Base-by-base conservation (phyloP, 2,888 invertebrate species). In the Bugulina stolonifera region DNA sequence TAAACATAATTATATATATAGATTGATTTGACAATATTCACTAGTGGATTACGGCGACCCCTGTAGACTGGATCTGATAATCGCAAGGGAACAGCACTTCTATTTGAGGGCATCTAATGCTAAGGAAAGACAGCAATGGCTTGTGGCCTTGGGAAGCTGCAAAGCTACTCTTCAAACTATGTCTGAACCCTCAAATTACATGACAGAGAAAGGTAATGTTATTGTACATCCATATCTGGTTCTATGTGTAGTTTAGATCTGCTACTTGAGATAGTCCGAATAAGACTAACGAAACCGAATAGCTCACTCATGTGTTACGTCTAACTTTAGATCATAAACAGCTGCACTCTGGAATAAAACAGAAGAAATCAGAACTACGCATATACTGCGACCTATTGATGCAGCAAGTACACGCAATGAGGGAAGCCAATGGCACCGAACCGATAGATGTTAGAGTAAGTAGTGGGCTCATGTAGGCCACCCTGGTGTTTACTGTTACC, bases 71-170 rank as follows among this genome's bases (percentile, higher is more conserved):
- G 92, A 92, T 84, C 85, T 92, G 75, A 90, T 91, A 32, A 91
- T 92, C 81, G 91, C 91, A 70, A 90, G 91, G 2, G 92, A 92
- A 81, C 91, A 91, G 79, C 91, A 91, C 80, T 90, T 91, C 87
- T 92, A 91, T 81, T 85, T 92, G 73, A 87, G 89, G 80, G 91
- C 92, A 69, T 89, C 91, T 2, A 90, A 90, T 23, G 89, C 91
- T 32, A 90, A 90, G 79, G 91, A 92, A 79, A 84, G 92, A 71
- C 92, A 92, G 80, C 89, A 89, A 78, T 92, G 92, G 92, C 86
- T 92, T 32, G 91, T 92, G 27, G 91, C 91, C 52, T 84, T 92
- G 71, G 92, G 92, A 23, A 90, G 89, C 84, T 89, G 91, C 57
- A 92, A 92, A 85, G 91, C 91, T 55, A 89, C 89, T 80, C 75